Evolutionary conservation across 2,797 vertebrate species (phyloP), one percentile per base, ranked within the genome.

Genomic region (Anguilla pacifica): DNA sequence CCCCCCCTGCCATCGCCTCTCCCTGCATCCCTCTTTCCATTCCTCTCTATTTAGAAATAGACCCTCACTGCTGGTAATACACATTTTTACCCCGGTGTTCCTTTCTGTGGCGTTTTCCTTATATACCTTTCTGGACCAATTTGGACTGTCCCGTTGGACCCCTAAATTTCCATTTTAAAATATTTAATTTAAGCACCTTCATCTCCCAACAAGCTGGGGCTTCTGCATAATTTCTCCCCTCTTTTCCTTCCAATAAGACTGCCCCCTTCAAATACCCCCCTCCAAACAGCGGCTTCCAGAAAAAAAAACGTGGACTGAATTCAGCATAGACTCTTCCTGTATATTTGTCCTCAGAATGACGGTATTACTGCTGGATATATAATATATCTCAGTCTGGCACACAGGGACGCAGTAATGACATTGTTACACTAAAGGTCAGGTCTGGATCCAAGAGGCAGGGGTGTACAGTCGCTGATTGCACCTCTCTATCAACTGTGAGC

Each of bases 1-100:
- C 74, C 89, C 82, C 74, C 70, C 88, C 92, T 91, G 92, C 92
- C 86, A 88, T 9, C 17, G 22, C 13, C 72, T 39, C 13, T 19
- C 72, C 31, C 70, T 77, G 28, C 17, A 15, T 17, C 35, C 31
- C 35, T 6, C 13, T 35, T 3, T 77, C 72, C 35, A 4, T 35
- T 35, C 13, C 0, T 43, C 15, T 5, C 72, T 11, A 35, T 77
- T 74, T 43, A 77, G 11, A 39, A 43, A 77, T 77, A 22, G 35
- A 39, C 35, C 1, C 35, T 77, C 72, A 22, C 72, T 77, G 35
- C 17, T 22, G 10, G 72, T 72, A 57, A 10, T 22, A 39, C 72
- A 39, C 72, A 77, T 7, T 11, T 39, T 39, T 39, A 6, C 31
- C 28, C 70, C 19, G 28, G 7, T 74, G 28, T 43, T n/a, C 17